These are phyloP conservation scores for Lasioglossum malachurum DNA, from an alignment of 2,888 invertebrate genomes.

Conservation along the genomic window DNA sequence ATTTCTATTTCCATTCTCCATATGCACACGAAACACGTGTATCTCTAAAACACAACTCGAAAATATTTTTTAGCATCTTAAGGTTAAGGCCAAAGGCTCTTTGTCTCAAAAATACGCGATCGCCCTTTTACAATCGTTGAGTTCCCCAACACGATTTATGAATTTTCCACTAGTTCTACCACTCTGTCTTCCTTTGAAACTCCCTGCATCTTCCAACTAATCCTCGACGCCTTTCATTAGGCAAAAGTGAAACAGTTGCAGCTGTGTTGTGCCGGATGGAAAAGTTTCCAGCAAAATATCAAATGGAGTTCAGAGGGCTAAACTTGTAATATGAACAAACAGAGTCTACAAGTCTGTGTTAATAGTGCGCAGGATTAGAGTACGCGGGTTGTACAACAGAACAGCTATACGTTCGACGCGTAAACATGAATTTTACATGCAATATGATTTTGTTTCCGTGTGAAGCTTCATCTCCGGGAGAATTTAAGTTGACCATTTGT, in stretches of 20 bases:
- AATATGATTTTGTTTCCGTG: neutral
- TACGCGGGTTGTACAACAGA: neutral
- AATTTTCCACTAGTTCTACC: neutral
- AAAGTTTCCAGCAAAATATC: conserved; percentile 3
- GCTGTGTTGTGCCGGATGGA: neutral
- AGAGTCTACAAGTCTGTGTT: neutral
- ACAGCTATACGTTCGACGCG: neutral
- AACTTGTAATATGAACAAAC: neutral
- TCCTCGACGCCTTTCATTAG: conserved; percentile 2
- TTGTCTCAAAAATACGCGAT: neutral
- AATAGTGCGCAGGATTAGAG: neutral
- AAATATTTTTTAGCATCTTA: neutral
- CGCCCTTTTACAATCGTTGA: neutral
- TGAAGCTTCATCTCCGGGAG: neutral
- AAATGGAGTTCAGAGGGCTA: neutral
- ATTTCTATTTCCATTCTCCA: neutral
- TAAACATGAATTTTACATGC: neutral
- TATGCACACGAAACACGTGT: neutral
- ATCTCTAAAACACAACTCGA: neutral
- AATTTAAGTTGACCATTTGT: neutral
- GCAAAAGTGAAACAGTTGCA: neutral
- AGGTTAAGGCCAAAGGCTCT: neutral
- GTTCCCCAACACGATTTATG: neutral
- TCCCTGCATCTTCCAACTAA: neutral
- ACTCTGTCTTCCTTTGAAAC: neutral